Base-by-base conservation (phyloP, 2,888 invertebrate genomes). In the Philopedon plagiatum region DNA sequence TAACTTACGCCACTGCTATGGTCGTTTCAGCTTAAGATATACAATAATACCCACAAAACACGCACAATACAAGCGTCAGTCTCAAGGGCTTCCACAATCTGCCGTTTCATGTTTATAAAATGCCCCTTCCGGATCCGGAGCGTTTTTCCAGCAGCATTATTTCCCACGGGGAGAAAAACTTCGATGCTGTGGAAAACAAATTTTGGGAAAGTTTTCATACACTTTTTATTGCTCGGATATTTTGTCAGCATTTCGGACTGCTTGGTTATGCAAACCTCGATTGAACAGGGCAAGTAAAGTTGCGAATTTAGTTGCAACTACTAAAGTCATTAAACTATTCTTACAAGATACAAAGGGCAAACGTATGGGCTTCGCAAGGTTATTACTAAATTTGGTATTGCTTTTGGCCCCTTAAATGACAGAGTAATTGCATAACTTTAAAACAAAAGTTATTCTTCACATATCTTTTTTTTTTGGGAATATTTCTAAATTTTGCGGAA, bases 71-170 rank as follows among this genome's bases (percentile, higher is more conserved):
- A 41, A 39, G 65, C 44, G 37, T 26, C 29, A 41, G 26, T 56
- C 66, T 54, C 57, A n/a, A 41, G 66, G 66, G 49, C n/a, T 46
- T 51, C 18, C 58, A 49, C 68, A 60, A 68, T 68, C 51, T 68
- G 61, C 60, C 34, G 76, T 76, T 76, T 77, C 79, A 79, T 81
- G 81, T 81, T 81, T 80, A 79, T 80, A 78, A 77, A 80, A 80
- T 78, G 78, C 75, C 77, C 78, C 76, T 73, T 65, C 51, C 32
- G 34, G 49, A 51, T 19, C 19, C 49, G 61, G 58, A 73, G 76
- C 76, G 76, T 79, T 78, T 80, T 76, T 60, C 32, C 62, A 19
- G 15, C 23, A 21, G 21, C 46, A 75, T 81, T 79, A 80, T 81
- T 80, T 80, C 80, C 80, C 80, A 76, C 64, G 79, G 80, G 81